These are phyloP conservation scores for Oscheius sp. DNA, from an alignment of 2,888 invertebrate genomes.

Conservation along the genomic window DNA sequence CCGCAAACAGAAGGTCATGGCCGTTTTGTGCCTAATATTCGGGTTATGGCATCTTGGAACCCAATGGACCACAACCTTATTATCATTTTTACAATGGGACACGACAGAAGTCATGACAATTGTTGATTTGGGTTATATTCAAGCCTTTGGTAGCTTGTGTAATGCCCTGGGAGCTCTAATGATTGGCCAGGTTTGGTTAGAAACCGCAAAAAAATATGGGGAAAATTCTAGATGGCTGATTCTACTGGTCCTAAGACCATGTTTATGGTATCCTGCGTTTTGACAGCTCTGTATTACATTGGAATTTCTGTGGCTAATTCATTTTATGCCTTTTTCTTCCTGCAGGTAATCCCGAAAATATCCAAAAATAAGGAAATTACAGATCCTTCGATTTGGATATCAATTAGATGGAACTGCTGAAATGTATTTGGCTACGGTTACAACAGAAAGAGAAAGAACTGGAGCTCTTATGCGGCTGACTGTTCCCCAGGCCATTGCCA, in stretches of 20 bases:
- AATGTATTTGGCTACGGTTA: slow-evolving; percentile 73
- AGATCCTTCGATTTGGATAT: slow-evolving; percentile 71
- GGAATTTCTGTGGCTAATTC: slow-evolving; percentile 64
- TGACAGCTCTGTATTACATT: slow-evolving; percentile 71
- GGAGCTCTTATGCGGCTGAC: slow-evolving; percentile 69
- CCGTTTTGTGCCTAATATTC: slow-evolving; percentile 69
- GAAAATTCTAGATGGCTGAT: slow-evolving; percentile 64
- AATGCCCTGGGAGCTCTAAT: slow-evolving; percentile 71
- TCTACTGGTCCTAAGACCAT: slow-evolving; percentile 69
- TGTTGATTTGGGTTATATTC: slow-evolving; percentile 71
- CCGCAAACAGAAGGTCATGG: slow-evolving; percentile 66
- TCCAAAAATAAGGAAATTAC: not conserved
- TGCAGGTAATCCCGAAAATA: slow-evolving; percentile 53
- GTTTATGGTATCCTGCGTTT: slow-evolving; percentile 66
- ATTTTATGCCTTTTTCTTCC: slow-evolving; percentile 70
- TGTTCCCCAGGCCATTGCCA: slow-evolving; percentile 67
- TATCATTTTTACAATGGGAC: slow-evolving; percentile 73
- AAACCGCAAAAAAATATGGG: not conserved
- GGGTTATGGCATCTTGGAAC: slow-evolving; percentile 72
- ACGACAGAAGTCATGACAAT: slow-evolving; percentile 71
- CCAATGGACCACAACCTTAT: slow-evolving; percentile 72
- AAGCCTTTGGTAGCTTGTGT: slow-evolving; percentile 71
- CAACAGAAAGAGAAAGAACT: slow-evolving; percentile 71
- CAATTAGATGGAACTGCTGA: slow-evolving; percentile 72
- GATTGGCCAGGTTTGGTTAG: slow-evolving; percentile 65